These are phyloP conservation scores for Clanis bilineata DNA, from an alignment of 2,888 invertebrate species.

Conservation along the genomic window DNA sequence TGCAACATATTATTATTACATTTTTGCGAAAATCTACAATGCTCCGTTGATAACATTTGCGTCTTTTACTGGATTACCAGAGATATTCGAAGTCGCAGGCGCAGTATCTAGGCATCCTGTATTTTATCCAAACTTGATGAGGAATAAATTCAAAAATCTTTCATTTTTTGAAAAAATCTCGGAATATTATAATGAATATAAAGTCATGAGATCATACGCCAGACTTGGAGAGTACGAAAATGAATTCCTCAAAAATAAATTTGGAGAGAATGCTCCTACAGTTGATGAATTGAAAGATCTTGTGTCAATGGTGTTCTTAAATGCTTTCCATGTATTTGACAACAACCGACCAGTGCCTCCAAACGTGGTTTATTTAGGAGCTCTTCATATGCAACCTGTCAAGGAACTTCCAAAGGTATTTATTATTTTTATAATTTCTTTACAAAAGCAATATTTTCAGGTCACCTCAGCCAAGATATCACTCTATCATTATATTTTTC, in stretches of 20 bases:
- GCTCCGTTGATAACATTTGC: conserved; percentile 38
- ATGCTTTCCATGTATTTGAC: conserved; percentile 37
- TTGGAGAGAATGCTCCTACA: conserved; percentile 35
- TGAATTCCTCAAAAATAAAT: conserved; percentile 30
- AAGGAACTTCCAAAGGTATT: conserved; percentile 41
- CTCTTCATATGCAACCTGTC: conserved; percentile 35
- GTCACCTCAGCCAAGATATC: no score
- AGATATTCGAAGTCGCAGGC: conserved; percentile 33
- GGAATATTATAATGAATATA: conserved; percentile 30
- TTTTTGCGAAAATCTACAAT: conserved; percentile 37
- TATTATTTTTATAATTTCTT: background rate
- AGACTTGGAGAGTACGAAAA: conserved; percentile 27
- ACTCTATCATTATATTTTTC: no score
- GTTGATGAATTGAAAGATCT: conserved; percentile 35
- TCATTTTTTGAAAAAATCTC: conserved; percentile 29
- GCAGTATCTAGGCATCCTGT: conserved; percentile 34
- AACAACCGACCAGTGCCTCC: conserved; percentile 46
- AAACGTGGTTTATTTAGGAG: conserved; percentile 39
- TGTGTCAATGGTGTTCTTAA: conserved; percentile 41
- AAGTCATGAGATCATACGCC: conserved; percentile 19
- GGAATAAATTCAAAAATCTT: conserved; percentile 29
- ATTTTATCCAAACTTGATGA: conserved; percentile 29
- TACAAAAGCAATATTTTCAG: background rate
- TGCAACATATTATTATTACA: conserved; percentile 27
- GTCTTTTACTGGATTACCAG: conserved; percentile 32